Evolutionary conservation across 2,888 invertebrate genomes (phyloP).

Genomic region (Ectemnius lituratus): DNA sequence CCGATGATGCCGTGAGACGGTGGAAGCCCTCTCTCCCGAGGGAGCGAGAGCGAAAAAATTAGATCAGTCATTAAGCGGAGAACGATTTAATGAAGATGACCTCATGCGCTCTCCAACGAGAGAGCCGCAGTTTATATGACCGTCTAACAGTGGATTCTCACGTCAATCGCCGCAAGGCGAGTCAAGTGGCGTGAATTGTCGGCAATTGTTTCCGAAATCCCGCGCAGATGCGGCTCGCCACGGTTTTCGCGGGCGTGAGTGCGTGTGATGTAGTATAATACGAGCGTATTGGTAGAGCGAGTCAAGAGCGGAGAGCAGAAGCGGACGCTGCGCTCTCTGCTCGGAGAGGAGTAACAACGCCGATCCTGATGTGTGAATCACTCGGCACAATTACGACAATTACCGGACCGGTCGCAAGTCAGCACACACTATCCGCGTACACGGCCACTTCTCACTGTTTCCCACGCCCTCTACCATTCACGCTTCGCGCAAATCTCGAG

Average conservation of each 20-base stretch:
- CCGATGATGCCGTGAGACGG: not conserved
- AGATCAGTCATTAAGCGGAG: constrained; percentile 77
- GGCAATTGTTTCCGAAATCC: constrained; percentile 79
- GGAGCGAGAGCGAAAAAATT: constrained; percentile 66
- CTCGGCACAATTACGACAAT: constrained; percentile 78
- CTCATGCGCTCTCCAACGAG: constrained; percentile 71
- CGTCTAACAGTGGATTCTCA: constrained; percentile 76
- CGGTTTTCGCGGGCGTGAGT: constrained; percentile 43
- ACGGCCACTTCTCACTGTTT: constrained; percentile 69
- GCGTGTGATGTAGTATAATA: constrained; percentile 30
- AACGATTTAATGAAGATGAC: constrained; percentile 78
- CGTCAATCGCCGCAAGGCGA: constrained; percentile 76
- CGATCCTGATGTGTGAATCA: constrained; percentile 77
- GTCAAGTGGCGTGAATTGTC: constrained; percentile 78
- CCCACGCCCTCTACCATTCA: constrained; percentile 77
- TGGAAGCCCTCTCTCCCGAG: constrained; percentile 1
- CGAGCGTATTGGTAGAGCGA: not conserved
- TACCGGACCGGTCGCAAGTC: constrained; percentile 72
- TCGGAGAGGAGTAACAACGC: constrained; percentile 23
- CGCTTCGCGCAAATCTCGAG: constrained; percentile 75
- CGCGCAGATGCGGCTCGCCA: constrained; percentile 72
- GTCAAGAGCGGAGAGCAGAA: constrained; percentile 38
- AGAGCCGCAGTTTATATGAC: constrained; percentile 60
- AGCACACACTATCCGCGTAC: constrained; percentile 68
- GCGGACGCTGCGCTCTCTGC: constrained; percentile 16